Base-by-base conservation (phyloP, 2,888 invertebrate genomes). In the Cataglyphis albicans region DNA sequence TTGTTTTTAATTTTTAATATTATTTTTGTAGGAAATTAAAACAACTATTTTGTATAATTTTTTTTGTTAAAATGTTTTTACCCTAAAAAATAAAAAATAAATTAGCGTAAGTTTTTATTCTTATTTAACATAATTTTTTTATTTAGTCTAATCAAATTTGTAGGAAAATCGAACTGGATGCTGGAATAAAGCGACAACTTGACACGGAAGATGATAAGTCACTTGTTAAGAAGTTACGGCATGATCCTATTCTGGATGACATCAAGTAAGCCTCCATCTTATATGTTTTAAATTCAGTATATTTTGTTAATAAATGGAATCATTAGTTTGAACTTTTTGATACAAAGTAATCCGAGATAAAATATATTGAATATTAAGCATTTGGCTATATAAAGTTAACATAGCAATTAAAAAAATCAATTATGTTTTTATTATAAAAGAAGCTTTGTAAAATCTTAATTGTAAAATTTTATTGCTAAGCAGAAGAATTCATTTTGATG, bases 221-320 rank as follows among this genome's bases (percentile, higher is more conserved):
- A 18, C 32, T 61, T 21, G 63, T 74, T 5, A 94, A 94, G 86
- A 93, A 91, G 81, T 85, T 90, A 29, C 92, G 91, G 84, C 86
- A 88, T 0, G 94, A 94, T 64, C 85, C 90, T 6, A 78, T 93
- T 74, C 85, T 94, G 21, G 93, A 92, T 29, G 94, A 94, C 78
- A 91, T 94, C 15, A 94, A 94, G 94, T 94, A 90, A 91, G 91
- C 68, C 41, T 70, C 41, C 3, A 38, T 21, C 0, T 52, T 52
- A 25, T 10, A 0, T 55, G 5, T 18, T 6, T 38, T 35, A 10
- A 35, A 29, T 59, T 59, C 10, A 57, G 7, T 25, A 2, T 32
- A 59, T 21, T 35, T 32, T 25, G 18, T 38, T 67, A 44, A 35
- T 18, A 63, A 35, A 18, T 35, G 18, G 18, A 29, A 59, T 63